Percentiles rank a stretch among this genome's conserved stretches.
Evolutionary conservation across 1,140 invertebrate genomes (phyloP).

Genomic region (Xylocopa sonorina): DNA sequence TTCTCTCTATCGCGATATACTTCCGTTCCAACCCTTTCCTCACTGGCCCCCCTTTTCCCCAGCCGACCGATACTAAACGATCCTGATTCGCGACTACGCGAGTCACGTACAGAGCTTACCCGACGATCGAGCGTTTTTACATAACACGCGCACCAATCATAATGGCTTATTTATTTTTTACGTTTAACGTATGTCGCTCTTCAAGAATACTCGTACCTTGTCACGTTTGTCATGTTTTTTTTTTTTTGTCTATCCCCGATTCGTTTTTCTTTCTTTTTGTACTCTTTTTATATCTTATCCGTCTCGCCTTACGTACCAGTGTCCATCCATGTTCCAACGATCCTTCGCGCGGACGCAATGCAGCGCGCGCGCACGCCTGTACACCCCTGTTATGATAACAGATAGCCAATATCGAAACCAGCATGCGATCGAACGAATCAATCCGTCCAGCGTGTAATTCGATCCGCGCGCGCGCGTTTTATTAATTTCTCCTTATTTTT

Average conservation of each 20-base stretch:
- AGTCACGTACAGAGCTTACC: slow-evolving; percentile 80
- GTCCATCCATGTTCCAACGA: slow-evolving; percentile 54
- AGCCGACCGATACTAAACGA: slow-evolving; percentile 11
- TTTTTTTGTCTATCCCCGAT: neutral
- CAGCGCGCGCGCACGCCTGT: neutral
- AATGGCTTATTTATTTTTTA: slow-evolving; percentile 81
- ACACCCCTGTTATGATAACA: neutral
- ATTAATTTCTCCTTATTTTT: slow-evolving; percentile 42
- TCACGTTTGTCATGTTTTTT: slow-evolving; percentile 54
- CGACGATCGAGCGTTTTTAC: slow-evolving; percentile 73
- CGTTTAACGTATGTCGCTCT: slow-evolving; percentile 70
- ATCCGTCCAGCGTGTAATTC: slow-evolving; percentile 38
- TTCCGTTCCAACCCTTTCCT: neutral
- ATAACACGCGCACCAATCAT: slow-evolving; percentile 76
- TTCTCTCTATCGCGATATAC: neutral
- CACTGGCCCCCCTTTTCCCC: neutral
- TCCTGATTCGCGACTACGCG: slow-evolving; percentile 65
- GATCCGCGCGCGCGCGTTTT: slow-evolving; percentile 57
- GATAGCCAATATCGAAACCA: slow-evolving; percentile 44
- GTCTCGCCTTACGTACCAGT: neutral
- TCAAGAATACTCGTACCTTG: slow-evolving; percentile 67
- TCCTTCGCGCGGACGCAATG: slow-evolving; percentile 5
- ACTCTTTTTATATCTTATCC: neutral
- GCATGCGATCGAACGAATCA: slow-evolving; percentile 60
- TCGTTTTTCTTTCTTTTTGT: slow-evolving; percentile 37